phyloP scores from a whole-genome alignment of 2,797 vertebrate species.

The Pangasius sanitwongsei region DNA sequence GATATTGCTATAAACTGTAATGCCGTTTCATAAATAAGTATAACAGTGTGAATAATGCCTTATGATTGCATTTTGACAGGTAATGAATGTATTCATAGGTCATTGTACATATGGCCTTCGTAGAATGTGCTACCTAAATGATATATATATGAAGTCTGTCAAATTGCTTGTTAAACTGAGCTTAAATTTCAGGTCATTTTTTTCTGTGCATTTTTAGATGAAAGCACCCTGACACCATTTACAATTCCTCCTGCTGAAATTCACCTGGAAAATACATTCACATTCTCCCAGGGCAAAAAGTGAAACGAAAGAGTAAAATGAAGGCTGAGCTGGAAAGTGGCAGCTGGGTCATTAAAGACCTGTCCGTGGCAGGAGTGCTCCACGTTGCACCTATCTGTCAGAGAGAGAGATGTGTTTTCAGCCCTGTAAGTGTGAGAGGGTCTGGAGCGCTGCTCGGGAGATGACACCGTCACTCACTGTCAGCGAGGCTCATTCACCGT shows the following conservation, averaged over 20 bases:
- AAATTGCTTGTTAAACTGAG: not conserved
- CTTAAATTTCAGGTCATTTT: not conserved
- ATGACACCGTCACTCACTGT: constrained; percentile 55
- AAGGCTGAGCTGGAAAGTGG: constrained; percentile 28
- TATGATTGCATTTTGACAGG: not conserved
- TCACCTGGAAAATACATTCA: constrained; percentile 6
- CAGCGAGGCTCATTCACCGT: constrained; percentile 47
- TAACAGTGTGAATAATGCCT: not conserved
- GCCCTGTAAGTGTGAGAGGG: constrained; percentile 32
- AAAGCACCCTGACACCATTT: constrained; percentile 23
- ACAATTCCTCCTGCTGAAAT: constrained; percentile 3
- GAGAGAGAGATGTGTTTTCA: constrained; percentile 34
- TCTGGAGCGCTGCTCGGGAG: constrained; percentile 36
- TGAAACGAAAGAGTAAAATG: constrained; percentile 39
- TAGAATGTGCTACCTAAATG: not conserved
- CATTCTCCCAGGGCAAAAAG: constrained; percentile 21
- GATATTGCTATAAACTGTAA: not conserved
- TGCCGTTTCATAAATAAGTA: not conserved
- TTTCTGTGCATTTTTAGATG: not conserved
- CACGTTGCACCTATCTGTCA: constrained; percentile 44
- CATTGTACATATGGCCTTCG: not conserved
- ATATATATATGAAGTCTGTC: not conserved
- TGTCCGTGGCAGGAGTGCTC: constrained; percentile 37
- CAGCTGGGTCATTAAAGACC: constrained; percentile 54
- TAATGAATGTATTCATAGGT: not conserved